Evolutionary conservation across 2,888 invertebrate species (phyloP).

Genomic region (Lasioglossum leucozonium): DNA sequence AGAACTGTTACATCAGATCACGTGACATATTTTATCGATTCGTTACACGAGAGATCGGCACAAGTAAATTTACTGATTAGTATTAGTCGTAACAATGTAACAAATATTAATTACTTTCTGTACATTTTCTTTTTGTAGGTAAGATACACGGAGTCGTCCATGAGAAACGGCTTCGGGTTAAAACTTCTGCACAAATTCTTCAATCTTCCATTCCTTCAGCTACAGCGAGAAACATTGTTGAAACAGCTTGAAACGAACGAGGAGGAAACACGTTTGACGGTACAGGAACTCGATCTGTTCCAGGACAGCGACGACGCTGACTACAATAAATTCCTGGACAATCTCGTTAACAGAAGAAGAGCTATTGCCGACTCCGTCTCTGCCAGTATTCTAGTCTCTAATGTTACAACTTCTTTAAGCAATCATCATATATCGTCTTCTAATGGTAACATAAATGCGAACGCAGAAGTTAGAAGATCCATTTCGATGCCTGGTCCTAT

Average conservation of each 20-base stretch:
- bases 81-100: constrained; percentile 1
- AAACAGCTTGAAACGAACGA: constrained; percentile 94
- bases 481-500: constrained; percentile 80
- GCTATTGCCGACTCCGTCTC: constrained; percentile 89
- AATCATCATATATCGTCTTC: constrained; percentile 73
- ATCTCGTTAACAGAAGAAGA: constrained; percentile 90
- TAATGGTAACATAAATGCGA: constrained; percentile 57
- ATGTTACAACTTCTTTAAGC: constrained; percentile 79
- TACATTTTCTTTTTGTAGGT: constrained; percentile 86
- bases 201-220: constrained; percentile 95
- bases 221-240: constrained; percentile 93
- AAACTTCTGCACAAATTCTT: constrained; percentile 97
- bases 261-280: constrained; percentile 91
- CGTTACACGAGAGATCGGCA: constrained; percentile 85
- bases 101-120: constrained; percentile 12
- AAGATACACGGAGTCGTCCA: constrained; percentile 95
- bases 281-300: constrained; percentile 91
- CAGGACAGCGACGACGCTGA: constrained; percentile 92
- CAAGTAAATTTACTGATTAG: constrained; percentile 81
- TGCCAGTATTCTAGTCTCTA: constrained; percentile 84
- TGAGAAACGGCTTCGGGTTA: constrained; percentile 98
- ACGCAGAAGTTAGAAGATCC: constrained; percentile 73
- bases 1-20: constrained; percentile 92
- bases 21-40: constrained; percentile 89
- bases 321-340: constrained; percentile 90